Base-by-base conservation (phyloP, 2,113 vertebrate species). In the Phyllostomus hastatus region DNA sequence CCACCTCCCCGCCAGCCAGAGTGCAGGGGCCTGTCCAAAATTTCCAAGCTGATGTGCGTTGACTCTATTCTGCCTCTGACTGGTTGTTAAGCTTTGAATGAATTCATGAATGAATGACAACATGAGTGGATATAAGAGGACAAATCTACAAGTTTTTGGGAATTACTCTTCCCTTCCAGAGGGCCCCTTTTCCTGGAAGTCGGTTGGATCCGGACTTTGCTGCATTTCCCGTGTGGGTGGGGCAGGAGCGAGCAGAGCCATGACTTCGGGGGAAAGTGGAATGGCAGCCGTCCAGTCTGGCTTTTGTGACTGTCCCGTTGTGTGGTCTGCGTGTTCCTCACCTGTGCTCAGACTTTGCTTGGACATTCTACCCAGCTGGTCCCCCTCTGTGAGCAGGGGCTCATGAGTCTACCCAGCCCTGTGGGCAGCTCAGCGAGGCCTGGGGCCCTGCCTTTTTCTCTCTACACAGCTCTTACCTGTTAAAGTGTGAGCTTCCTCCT, bases 361-460 rank as follows among this genome's bases (percentile, higher is more conserved):
- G 54, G 33, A 17, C 22, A 43, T 54, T 69, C 41, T 82, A 33
- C 12, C 31, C 15, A 67, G 9, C 5, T 69, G 8, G 2, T 67
- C 24, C 20, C 4, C 19, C n/a, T 46, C 15, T 28, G 2, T 50
- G 24, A 28, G 3, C 12, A 73, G 15, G 12, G 2, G 1, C 24
- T 73, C 19, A 5, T 8, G 20, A 10, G 11, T 33, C 10, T n/a
- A 10, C 11, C 0, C 33, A 14, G 2, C 41, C 24, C 10, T 43
- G 4, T 3, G 15, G 41, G 19, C 52, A 67, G 5, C 10, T 38
- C 0, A 17, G 26, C 0, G 1, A 72, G n/a, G 19, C 20, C n/a
- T 46, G 10, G 7, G 26, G 50, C 20, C n/a, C 59, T 81, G 70
- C 41, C 20, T 57, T 38, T 57, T 69, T 10, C 26, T 70, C 11